phyloP scores from a whole-genome alignment of 2,888 invertebrate species.

The Dynastes tityus region DNA sequence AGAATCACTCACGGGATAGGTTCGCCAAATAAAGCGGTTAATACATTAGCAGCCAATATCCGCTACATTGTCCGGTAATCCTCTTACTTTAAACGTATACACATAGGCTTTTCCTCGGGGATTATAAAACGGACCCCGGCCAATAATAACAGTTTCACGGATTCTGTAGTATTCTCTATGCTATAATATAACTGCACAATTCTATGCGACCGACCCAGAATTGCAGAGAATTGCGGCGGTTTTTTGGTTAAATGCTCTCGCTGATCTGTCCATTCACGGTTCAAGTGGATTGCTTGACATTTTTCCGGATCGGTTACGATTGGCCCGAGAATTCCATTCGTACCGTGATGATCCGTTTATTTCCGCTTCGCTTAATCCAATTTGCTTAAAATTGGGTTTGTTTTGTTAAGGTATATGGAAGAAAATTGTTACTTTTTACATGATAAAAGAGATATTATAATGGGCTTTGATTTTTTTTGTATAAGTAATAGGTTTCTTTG shows the following conservation, averaged over 20 bases:
- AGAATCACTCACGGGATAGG: no score
- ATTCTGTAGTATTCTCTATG: conserved; percentile 2
- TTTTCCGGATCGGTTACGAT: conserved; percentile 55
- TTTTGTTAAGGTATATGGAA: conserved; percentile 4
- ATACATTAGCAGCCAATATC: conserved; percentile 54
- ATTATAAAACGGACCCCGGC: background rate
- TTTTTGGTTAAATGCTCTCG: conserved; percentile 55
- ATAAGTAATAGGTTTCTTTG: no score
- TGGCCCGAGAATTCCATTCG: conserved; percentile 44
- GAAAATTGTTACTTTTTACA: background rate
- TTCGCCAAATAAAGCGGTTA: conserved; percentile 25
- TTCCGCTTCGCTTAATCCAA: conserved; percentile 30
- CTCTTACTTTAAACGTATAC: conserved; percentile 53
- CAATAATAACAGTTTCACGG: conserved; percentile 40
- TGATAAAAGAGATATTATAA: background rate
- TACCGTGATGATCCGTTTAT: conserved; percentile 10
- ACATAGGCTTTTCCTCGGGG: conserved; percentile 12
- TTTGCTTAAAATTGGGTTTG: conserved; percentile 17
- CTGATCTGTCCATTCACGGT: conserved; percentile 52
- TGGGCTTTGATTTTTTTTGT: background rate
- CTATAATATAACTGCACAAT: conserved; percentile 16
- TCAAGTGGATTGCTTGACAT: conserved; percentile 60
- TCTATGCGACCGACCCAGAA: conserved; percentile 50
- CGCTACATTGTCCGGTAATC: conserved; percentile 58
- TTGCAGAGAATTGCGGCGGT: conserved; percentile 54